A percentile compares a stretch with the other conserved stretches of the same genome.
Evolutionary conservation across 2,113 vertebrate genomes (phyloP).

Genomic region (Cathartes aura): DNA sequence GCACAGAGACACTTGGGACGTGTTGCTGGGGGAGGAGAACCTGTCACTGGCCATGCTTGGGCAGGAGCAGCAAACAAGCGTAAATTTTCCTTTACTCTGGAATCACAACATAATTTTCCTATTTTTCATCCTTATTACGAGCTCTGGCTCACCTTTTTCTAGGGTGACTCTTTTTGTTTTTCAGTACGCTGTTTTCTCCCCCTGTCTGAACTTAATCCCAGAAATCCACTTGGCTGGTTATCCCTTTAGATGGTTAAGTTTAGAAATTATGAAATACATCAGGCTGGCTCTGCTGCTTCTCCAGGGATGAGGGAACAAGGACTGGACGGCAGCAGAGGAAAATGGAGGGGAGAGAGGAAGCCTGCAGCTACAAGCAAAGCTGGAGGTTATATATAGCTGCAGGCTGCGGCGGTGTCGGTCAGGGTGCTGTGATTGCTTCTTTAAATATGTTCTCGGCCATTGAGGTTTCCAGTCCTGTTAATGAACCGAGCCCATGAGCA

Average conservation of each 20-base stretch:
- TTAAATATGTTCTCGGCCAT: background rate
- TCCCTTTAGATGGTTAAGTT: background rate
- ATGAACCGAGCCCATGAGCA: background rate
- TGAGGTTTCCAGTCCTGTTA: background rate
- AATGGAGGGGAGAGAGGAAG: background rate
- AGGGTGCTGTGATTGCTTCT: background rate
- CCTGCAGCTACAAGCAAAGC: background rate
- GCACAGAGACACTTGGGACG: background rate
- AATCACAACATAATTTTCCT: background rate
- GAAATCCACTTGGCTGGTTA: conserved; percentile 26
- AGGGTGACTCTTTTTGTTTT: conserved; percentile 14
- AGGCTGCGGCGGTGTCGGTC: background rate
- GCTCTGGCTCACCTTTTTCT: conserved; percentile 16
- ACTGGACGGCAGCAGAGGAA: background rate
- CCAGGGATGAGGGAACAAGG: background rate
- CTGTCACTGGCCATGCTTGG: background rate
- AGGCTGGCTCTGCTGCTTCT: background rate
- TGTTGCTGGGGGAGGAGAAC: background rate
- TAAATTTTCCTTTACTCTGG: background rate
- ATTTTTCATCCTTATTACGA: background rate
- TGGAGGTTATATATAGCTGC: conserved; percentile 43
- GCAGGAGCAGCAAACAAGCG: background rate
- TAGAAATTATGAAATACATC: conserved; percentile 33
- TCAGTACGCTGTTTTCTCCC: background rate
- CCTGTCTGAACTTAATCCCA: conserved; percentile 28